Evolutionary conservation across 2,888 invertebrate genomes (phyloP).

Genomic region (Philonicus albiceps): DNA sequence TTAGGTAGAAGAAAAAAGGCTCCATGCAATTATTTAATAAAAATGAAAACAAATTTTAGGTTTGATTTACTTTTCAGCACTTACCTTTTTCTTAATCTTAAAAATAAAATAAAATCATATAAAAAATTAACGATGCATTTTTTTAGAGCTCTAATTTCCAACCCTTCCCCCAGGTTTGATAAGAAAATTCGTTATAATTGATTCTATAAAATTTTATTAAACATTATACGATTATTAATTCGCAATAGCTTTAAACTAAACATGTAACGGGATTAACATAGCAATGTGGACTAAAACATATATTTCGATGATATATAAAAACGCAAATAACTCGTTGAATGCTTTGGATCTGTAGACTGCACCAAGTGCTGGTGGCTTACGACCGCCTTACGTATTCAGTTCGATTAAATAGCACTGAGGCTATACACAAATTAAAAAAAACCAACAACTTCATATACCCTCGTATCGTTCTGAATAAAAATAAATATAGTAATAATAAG

Average conservation of each 20-base stretch:
- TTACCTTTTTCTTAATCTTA: no score
- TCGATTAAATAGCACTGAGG: not conserved
- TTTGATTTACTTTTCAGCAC: no score
- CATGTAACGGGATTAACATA: not conserved
- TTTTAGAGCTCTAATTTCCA: not conserved
- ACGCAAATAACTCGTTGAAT: not conserved
- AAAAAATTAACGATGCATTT: no score
- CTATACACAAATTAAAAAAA: no score
- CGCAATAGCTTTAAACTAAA: not conserved
- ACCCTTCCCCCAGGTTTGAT: not conserved
- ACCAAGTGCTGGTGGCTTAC: not conserved
- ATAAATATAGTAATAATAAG: not conserved
- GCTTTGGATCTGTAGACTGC: not conserved
- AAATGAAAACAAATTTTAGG: no score
- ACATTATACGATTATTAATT: not conserved
- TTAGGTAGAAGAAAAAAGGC: no score
- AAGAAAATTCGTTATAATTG: not conserved
- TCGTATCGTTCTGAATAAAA: not conserved
- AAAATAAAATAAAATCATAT: no score
- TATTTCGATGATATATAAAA: not conserved
- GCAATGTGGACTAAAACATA: not conserved
- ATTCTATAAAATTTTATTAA: constrained; percentile 24
- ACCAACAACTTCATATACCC: not conserved
- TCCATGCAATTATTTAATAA: no score
- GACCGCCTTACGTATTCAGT: not conserved